These are phyloP conservation scores for Rhipidura dahli DNA, from an alignment of 2,113 vertebrate genomes.

Conservation along the genomic window DNA sequence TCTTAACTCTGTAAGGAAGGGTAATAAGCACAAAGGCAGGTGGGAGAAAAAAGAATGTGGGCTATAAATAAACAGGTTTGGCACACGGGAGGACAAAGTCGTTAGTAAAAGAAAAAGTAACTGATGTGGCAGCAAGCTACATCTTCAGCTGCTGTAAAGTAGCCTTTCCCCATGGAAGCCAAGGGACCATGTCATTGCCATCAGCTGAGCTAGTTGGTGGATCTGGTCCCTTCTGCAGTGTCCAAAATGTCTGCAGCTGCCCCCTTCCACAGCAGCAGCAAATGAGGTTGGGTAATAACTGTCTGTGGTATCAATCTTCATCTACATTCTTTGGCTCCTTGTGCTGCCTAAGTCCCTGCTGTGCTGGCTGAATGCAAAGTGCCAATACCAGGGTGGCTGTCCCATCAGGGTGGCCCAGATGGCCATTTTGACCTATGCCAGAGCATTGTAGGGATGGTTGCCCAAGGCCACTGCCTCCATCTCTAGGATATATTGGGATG, in stretches of 20 bases:
- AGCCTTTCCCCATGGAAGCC: neutral
- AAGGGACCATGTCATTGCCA: neutral
- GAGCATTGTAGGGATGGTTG: neutral
- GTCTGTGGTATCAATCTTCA: neutral
- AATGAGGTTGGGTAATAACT: neutral
- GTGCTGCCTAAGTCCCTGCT: neutral
- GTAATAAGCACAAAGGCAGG: neutral
- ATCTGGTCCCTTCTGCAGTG: neutral
- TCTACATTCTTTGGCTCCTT: neutral
- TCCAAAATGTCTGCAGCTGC: neutral
- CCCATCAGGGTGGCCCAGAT: neutral
- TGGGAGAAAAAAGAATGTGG: neutral
- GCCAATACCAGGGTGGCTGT: neutral
- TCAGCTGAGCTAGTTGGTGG: neutral
- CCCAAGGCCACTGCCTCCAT: neutral
- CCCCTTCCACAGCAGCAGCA: neutral
- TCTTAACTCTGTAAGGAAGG: neutral
- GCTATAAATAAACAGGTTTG: neutral
- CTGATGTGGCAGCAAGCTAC: neutral
- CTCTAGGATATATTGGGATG: neutral
- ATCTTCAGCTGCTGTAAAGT: neutral
- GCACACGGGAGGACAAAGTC: neutral
- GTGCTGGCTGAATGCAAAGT: neutral
- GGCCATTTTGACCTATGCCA: accelerated
- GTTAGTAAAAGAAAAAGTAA: neutral